Base-by-base conservation (phyloP, 2,888 invertebrate species). In the Lypha dubia region DNA sequence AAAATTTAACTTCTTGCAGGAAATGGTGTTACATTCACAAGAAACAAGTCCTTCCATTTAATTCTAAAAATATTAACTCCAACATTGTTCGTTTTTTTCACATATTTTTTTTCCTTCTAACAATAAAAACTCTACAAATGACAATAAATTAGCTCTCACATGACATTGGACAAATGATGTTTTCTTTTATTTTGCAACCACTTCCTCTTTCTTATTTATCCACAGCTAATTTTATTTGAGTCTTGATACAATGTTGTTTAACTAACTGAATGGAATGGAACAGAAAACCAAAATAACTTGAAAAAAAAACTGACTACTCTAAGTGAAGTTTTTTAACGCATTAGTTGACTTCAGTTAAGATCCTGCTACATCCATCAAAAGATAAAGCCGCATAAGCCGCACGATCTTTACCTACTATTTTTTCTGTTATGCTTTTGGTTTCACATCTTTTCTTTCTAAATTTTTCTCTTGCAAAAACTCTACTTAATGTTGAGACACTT, bases 291-390 rank as follows among this genome's bases (percentile, higher is more conserved):
- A 35, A 38, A 24, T 5, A 22, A 22, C n/a, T 8, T 17, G 13
- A 8, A 71, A 9, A 67, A 60, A 49, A 53, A 65, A 60, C 44
- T 56, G 13, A 28, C 70, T 58, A 35, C 67, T 84, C 71, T 73
- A 70, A 70, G 49, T 77, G 56, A 70, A 84, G 70, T 81, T 81
- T 77, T 84, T 84, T 84, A 84, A 84, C 84, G 84, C 84, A 84
- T 81, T 84, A 81, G 74, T 79, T 75, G 84, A 73, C 76, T 80
- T 84, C 51, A 84, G 84, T 79, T 81, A 81, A 84, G 81, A 84
- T 84, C 84, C 84, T 84, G 81, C 77, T 81, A 79, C 84, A 84
- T 81, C 84, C 84, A 84, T 84, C 84, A 81, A 84, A 84, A 84
- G 84, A 84, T 84, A 84, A 84, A 70, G 84, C 84, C 84, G 84